Evolutionary conservation across 2,113 vertebrate species (phyloP).

Genomic region (Verasper variegatus): DNA sequence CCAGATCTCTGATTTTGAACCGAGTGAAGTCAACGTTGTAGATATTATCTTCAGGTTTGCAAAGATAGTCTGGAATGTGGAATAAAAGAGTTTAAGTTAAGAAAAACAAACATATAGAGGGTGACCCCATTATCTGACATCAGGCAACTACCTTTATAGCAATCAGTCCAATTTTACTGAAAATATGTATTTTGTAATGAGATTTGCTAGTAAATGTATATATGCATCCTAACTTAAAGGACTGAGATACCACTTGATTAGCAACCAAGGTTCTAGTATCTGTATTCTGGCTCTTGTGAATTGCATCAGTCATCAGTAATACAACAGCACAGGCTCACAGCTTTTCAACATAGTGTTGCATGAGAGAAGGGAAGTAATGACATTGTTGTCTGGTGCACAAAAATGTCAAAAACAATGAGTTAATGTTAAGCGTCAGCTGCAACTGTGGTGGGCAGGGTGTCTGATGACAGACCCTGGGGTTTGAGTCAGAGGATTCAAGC

Average conservation of each 20-base stretch:
- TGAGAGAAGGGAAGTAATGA: conserved; percentile 40
- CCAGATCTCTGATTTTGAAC: conserved; percentile 97
- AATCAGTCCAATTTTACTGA: background rate
- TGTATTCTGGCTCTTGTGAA: background rate
- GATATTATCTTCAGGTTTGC: conserved; percentile 95
- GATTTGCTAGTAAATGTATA: background rate
- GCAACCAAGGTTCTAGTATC: background rate
- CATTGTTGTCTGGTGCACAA: conserved; percentile 46
- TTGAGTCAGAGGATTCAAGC: background rate
- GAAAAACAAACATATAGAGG: background rate
- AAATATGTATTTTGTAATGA: background rate
- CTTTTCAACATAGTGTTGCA: conserved; percentile 25
- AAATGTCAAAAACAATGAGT: conserved; percentile 42
- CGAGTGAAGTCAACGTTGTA: conserved; percentile 97
- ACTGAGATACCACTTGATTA: too few relatives aligned
- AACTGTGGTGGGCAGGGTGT: conserved; percentile 6
- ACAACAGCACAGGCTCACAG: background rate
- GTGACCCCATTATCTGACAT: background rate
- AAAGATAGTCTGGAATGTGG: conserved; percentile 89
- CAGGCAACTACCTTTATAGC: background rate
- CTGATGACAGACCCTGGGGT: conserved; percentile 16
- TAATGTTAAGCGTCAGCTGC: conserved; percentile 18
- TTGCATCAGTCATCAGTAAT: conserved; percentile 20
- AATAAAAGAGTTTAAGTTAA: background rate
- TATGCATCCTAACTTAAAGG: too few relatives aligned